Percentiles rank a stretch among this genome's conserved stretches.
Evolutionary conservation across 2,888 invertebrate species (phyloP).

Genomic region (Brenthis daphne): DNA sequence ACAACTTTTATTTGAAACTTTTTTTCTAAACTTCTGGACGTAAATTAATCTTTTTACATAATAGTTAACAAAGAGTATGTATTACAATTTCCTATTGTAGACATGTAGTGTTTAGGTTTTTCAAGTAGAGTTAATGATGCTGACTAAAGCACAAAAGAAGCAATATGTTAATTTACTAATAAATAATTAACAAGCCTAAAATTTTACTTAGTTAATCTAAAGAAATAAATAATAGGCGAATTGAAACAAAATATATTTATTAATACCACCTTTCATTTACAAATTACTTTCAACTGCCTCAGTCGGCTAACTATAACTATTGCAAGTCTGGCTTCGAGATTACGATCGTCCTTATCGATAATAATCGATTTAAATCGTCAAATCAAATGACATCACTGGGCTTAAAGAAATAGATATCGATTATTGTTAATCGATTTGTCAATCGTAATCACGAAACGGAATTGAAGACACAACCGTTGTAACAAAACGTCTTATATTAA

Average conservation of each 20-base stretch:
- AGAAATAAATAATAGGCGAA: constrained; percentile 43
- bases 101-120: too few relatives aligned
- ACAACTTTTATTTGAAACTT: too few relatives aligned
- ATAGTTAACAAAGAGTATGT: too few relatives aligned
- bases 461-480: constrained; percentile 64
- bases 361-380: constrained; percentile 1
- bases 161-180: too few relatives aligned
- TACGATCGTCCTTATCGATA: constrained; percentile 10
- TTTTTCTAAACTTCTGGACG: too few relatives aligned
- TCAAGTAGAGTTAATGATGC: too few relatives aligned
- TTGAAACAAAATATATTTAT: constrained; percentile 80
- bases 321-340: constrained; percentile 57
- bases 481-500: constrained; percentile 61
- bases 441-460: constrained; percentile 19
- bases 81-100: too few relatives aligned
- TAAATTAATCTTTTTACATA: too few relatives aligned
- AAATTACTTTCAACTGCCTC: constrained; percentile 63
- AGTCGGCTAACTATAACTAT: constrained; percentile 56
- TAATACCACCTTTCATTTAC: constrained; percentile 74
- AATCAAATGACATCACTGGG: constrained; percentile 8
- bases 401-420: constrained; percentile 1
- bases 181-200: too few relatives aligned
- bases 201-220: too few relatives aligned
- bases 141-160: too few relatives aligned
- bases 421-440: constrained; percentile 6